Conservation (phyloP, 2,113 vertebrate species). For the Nothoprocta pentlandii region DNA sequence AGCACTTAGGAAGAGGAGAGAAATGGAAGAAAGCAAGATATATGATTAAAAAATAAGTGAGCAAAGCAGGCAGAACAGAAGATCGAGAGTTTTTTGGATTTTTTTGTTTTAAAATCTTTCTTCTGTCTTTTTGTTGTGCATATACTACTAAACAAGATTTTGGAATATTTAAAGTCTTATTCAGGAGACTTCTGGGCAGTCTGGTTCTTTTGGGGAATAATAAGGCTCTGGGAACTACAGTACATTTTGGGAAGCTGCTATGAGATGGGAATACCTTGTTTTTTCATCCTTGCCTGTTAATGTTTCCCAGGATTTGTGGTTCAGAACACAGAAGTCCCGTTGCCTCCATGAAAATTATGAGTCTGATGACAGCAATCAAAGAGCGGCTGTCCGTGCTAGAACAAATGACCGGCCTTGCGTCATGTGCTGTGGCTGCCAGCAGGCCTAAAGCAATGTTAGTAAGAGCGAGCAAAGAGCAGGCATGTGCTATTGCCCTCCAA, state of each 20-base stretch:
- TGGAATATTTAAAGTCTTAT: not conserved
- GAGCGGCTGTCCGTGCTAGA: not conserved
- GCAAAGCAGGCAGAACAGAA: not conserved
- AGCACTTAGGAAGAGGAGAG: not conserved
- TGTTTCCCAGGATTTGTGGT: not conserved
- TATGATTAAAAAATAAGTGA: not conserved
- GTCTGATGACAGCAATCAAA: not conserved
- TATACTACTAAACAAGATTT: not conserved
- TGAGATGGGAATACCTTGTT: not conserved
- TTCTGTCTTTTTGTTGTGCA: not conserved
- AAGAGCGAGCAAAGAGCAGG: not conserved
- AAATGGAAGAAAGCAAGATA: not conserved
- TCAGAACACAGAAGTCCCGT: not conserved
- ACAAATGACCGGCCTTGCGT: accelerated
- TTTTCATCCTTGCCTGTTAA: not conserved
- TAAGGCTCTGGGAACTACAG: not conserved
- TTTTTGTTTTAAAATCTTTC: not conserved
- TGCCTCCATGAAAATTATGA: accelerated
- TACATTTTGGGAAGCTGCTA: not conserved
- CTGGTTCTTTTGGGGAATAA: not conserved
- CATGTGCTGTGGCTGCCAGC: not conserved
- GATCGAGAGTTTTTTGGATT: not conserved
- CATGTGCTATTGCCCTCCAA: not conserved
- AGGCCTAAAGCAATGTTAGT: not conserved
- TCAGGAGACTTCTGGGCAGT: not conserved